These are phyloP conservation scores for Forbesichthys papilliferus DNA, from an alignment of 2,113 vertebrate genomes.

Conservation along the genomic window DNA sequence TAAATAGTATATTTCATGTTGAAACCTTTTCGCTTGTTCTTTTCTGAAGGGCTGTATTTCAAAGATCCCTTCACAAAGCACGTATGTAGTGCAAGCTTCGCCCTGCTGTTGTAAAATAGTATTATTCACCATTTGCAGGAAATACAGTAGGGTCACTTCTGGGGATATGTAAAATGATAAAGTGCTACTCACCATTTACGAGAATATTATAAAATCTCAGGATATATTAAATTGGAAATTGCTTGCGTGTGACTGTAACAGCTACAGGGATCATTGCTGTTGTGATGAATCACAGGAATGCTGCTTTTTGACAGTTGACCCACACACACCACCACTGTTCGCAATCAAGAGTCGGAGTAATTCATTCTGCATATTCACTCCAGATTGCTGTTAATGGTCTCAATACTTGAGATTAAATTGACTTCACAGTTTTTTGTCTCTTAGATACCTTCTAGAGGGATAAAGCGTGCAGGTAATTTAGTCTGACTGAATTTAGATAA, in stretches of 20 bases:
- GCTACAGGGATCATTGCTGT: constrained; percentile 39
- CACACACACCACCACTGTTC: constrained; percentile 28
- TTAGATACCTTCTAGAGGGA: constrained; percentile 27
- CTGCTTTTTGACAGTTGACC: constrained; percentile 59
- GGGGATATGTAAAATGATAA: constrained; percentile 35
- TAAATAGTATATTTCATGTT: no score
- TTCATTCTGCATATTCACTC: constrained; percentile 41
- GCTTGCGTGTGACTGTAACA: constrained; percentile 44
- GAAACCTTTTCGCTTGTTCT: no score
- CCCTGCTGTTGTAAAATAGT: background rate
- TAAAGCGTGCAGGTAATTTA: constrained; percentile 41
- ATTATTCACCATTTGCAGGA: constrained; percentile 15
- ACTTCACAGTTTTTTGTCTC: constrained; percentile 29
- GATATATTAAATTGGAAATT: constrained; percentile 55
- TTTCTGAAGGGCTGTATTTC: no score
- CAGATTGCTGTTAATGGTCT: constrained; percentile 44
- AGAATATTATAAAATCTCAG: constrained; percentile 41
- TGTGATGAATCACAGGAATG: constrained; percentile 57
- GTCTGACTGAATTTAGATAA: constrained; percentile 61
- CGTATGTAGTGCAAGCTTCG: no score
- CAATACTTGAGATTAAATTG: constrained; percentile 46
- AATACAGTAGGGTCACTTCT: background rate
- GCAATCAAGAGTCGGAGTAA: constrained; percentile 34
- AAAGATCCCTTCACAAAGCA: no score
- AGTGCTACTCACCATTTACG: constrained; percentile 29